Conservation (phyloP, 2,113 vertebrate genomes). For the Rattus rattus region DNA sequence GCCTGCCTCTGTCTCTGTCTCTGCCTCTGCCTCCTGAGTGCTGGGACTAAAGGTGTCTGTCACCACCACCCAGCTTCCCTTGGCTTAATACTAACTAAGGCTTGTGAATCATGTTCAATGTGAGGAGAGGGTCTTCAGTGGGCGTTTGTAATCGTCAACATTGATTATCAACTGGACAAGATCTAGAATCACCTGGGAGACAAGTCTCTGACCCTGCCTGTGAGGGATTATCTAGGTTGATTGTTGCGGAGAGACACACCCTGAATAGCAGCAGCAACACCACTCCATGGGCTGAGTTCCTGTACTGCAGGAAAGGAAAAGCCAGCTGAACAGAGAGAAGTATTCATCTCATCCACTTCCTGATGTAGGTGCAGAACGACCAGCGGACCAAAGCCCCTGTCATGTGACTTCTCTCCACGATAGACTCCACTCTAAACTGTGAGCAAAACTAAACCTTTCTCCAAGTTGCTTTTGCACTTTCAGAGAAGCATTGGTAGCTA, state of each 20-base stretch:
- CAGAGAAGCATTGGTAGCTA: background rate
- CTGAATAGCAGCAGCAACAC: background rate
- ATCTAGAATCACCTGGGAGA: background rate
- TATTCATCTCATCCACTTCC: background rate
- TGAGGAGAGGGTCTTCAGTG: background rate
- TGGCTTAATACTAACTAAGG: background rate
- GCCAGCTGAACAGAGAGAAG: background rate
- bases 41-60: background rate
- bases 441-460: background rate
- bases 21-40: background rate
- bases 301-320: background rate
- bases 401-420: background rate
- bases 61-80: background rate
- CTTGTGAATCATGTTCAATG: background rate
- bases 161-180: background rate
- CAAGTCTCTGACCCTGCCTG: background rate
- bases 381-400: background rate
- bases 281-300: background rate
- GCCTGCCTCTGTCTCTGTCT: background rate
- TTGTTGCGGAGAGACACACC: background rate
- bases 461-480: background rate
- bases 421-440: background rate
- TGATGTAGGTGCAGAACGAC: background rate
- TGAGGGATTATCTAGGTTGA: background rate
- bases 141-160: background rate